Evolutionary conservation across 2,888 invertebrate species (phyloP), one percentile per base, ranked within the genome.

Genomic region (Carterocephalus palaemon): DNA sequence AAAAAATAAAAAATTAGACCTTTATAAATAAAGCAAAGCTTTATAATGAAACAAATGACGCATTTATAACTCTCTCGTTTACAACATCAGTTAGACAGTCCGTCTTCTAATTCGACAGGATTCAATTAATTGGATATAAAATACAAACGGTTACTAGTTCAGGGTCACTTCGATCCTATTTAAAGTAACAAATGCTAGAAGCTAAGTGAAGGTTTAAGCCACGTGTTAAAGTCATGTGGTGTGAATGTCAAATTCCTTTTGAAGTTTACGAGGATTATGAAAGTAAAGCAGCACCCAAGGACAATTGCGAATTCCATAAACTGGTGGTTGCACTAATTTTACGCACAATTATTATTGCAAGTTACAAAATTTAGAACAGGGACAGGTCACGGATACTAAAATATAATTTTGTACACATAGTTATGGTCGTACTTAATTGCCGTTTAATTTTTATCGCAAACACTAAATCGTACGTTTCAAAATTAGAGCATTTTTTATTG

Each of bases 261-360:
- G 29, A 4, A 22, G 9, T 39, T 39, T 39, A 29, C 39, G 43
- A 55, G 52, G 54, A 45, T 57, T 56, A 56, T 54, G 58, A 63
- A 63, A 63, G 60, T 57, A 49, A 47, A 46, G 51, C 34, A 26
- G 24, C 39, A 28, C 38, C 49, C 62, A 62, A 63, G 60, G 62
- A 59, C 56, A 48, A 17, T 53, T 50, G 40, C 40, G 29, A 57
- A 57, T 57, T 57, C 53, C 56, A 32, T 40, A 39, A 50, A 49
- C 38, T 37, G 53, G 59, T 57, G 56, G 53, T 56, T 53, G 43
- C 45, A 31, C 46, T 33, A 45, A 24, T 43, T 45, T 48, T 36
- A 37, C 43, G 19, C 31, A 29, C 23, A 38, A 33, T 39, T 51
- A 49, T 29, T 31, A 32, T 38, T 34, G 48, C 31, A 53, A 55